Evolutionary conservation across 2,113 vertebrate genomes (phyloP).

Genomic region (Oophaga pumilio): DNA sequence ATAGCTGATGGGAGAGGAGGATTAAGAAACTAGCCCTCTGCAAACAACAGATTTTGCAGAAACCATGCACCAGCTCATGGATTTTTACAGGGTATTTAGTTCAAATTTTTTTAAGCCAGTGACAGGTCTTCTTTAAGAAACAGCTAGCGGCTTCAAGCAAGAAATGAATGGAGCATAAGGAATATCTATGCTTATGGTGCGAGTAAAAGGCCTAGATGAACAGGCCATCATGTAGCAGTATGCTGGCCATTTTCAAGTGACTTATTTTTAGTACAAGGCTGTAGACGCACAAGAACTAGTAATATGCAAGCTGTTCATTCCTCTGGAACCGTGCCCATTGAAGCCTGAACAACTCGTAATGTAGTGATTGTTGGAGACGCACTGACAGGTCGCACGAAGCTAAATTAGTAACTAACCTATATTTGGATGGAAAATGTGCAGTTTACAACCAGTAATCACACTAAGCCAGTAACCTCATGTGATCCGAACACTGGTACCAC

Average conservation of each 20-base stretch:
- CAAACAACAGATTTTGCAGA: too few relatives aligned
- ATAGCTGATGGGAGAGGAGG: too few relatives aligned
- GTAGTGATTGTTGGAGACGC: not conserved
- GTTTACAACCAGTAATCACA: not conserved
- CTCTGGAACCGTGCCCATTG: not conserved
- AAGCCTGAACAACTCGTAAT: not conserved
- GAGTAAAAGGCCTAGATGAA: not conserved
- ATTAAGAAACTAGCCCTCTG: too few relatives aligned
- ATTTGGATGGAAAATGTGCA: not conserved
- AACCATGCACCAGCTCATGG: too few relatives aligned
- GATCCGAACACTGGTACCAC: not conserved
- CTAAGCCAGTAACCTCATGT: not conserved
- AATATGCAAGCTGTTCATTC: constrained; percentile 13
- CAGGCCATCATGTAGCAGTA: not conserved
- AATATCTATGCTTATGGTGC: not conserved
- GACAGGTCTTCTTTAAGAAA: too few relatives aligned
- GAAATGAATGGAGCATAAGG: not conserved
- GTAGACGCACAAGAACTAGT: not conserved
- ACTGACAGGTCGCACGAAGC: not conserved
- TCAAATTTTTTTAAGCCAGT: too few relatives aligned
- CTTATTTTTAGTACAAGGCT: constrained; percentile 10
- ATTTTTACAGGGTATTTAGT: too few relatives aligned
- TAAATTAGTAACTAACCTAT: constrained; percentile 3
- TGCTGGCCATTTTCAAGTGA: constrained; percentile 3
- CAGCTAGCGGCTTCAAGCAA: too few relatives aligned